These are phyloP conservation scores for Eretmodus cyanostictus DNA, from an alignment of 2,113 vertebrate genomes.

Conservation along the genomic window DNA sequence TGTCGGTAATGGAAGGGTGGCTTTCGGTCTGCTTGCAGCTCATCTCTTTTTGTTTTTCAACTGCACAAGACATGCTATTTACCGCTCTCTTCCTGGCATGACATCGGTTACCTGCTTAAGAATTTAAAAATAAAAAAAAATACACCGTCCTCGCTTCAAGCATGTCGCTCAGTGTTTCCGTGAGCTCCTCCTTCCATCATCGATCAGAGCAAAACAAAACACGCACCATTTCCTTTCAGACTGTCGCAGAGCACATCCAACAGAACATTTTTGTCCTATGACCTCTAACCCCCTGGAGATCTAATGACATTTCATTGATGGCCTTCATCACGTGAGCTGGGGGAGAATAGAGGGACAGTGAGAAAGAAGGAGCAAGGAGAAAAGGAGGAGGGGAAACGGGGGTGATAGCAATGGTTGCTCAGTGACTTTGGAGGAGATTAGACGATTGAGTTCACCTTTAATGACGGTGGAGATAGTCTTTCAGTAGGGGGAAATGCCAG, in stretches of 20 bases:
- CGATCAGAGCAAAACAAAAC: conserved; percentile 35
- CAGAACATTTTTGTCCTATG: conserved; percentile 51
- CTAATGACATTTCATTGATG: conserved; percentile 56
- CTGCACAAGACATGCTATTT: conserved; percentile 38
- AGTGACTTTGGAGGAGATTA: conserved; percentile 71
- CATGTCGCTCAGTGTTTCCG: neutral
- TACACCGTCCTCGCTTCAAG: neutral
- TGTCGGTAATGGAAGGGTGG: conserved; percentile 31
- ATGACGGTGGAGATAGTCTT: conserved; percentile 72
- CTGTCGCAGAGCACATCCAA: conserved; percentile 16
- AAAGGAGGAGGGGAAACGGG: neutral
- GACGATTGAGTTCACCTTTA: conserved; percentile 71
- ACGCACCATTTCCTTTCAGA: conserved; percentile 21
- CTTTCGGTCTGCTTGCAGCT: conserved; percentile 38
- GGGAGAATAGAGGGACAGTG: conserved; percentile 1
- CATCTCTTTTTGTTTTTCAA: conserved; percentile 18
- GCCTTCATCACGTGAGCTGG: conserved; percentile 4
- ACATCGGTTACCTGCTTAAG: conserved; percentile 52
- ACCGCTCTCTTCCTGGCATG: conserved; percentile 13
- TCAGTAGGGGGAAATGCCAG: conserved; percentile 67
- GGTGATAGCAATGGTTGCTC: conserved; percentile 19
- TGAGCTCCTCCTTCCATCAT: conserved; percentile 24
- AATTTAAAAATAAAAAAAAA: conserved; percentile 37
- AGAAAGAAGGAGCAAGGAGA: conserved; percentile 17
- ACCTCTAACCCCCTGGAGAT: conserved; percentile 62